Percentiles rank a stretch among this genome's conserved stretches.
These are phyloP conservation scores for Blennius ocellaris DNA, from an alignment of 2,113 vertebrate species.

Conservation along the genomic window DNA sequence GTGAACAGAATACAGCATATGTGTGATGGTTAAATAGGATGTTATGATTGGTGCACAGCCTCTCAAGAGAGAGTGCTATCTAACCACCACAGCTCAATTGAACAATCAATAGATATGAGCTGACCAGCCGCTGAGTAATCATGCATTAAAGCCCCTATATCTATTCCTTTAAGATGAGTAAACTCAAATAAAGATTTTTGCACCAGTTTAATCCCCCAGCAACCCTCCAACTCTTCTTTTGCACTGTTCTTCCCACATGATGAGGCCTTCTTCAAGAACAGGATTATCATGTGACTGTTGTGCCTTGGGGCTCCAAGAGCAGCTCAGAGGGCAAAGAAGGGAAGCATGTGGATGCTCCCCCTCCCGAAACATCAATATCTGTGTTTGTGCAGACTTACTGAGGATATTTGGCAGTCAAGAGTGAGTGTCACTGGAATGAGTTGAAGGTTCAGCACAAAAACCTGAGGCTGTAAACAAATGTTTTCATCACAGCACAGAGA, in stretches of 20 bases:
- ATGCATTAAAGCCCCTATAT: constrained; percentile 56
- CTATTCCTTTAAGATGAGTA: constrained; percentile 47
- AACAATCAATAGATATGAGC: constrained; percentile 74
- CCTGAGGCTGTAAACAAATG: constrained; percentile 40
- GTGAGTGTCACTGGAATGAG: constrained; percentile 1
- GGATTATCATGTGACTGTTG: constrained; percentile 75
- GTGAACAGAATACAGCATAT: neutral
- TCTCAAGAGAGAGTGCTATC: constrained; percentile 52
- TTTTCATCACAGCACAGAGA: constrained; percentile 7
- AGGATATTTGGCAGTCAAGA: neutral
- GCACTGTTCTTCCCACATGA: constrained; percentile 43
- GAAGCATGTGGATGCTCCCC: constrained; percentile 23
- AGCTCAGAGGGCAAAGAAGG: neutral
- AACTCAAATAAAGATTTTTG: constrained; percentile 37
- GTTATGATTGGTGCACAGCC: constrained; percentile 48
- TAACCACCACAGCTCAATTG: constrained; percentile 59
- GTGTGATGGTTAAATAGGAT: constrained; percentile 63
- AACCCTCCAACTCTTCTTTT: neutral
- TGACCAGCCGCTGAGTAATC: constrained; percentile 71
- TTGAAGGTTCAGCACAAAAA: constrained; percentile 25
- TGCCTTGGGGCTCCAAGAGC: constrained; percentile 49
- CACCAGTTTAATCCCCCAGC: neutral
- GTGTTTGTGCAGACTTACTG: constrained; percentile 18
- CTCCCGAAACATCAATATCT: constrained; percentile 19
- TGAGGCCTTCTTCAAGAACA: constrained; percentile 44